Conservation (phyloP, 2,113 vertebrate species). For the Tragulus kanchil region DNA sequence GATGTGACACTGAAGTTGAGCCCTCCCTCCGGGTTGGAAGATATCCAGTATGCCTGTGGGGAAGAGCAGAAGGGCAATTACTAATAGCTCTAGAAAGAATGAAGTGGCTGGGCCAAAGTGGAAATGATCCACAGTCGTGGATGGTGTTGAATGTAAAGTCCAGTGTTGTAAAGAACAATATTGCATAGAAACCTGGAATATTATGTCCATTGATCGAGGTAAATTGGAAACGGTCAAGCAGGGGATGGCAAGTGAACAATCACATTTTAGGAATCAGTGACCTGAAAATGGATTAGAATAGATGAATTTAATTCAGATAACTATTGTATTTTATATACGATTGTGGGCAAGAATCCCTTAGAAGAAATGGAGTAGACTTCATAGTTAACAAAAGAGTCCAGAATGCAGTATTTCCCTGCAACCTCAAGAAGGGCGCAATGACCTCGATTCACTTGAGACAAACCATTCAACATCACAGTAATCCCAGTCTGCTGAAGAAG, state of each 20-base stretch:
- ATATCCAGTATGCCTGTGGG: background rate
- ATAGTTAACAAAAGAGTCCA: background rate
- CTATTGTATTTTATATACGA: background rate
- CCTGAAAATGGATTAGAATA: background rate
- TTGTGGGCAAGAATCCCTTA: background rate
- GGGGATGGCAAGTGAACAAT: background rate
- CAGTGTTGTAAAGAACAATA: background rate
- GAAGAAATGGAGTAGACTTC: background rate
- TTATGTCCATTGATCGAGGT: background rate
- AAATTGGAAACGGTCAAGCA: background rate
- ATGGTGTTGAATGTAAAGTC: background rate
- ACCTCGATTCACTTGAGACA: background rate
- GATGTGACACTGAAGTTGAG: background rate
- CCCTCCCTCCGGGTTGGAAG: background rate
- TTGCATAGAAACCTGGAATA: background rate
- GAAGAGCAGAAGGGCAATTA: background rate
- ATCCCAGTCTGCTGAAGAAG: background rate
- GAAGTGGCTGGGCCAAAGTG: background rate
- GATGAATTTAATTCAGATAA: background rate
- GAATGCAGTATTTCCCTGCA: background rate
- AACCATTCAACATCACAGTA: background rate
- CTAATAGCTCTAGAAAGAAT: background rate
- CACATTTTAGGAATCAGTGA: background rate
- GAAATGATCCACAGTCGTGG: background rate
- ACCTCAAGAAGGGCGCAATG: background rate